Base-by-base conservation (phyloP, 64 coral and sea anemone species). In the Trachythela sp. region DNA sequence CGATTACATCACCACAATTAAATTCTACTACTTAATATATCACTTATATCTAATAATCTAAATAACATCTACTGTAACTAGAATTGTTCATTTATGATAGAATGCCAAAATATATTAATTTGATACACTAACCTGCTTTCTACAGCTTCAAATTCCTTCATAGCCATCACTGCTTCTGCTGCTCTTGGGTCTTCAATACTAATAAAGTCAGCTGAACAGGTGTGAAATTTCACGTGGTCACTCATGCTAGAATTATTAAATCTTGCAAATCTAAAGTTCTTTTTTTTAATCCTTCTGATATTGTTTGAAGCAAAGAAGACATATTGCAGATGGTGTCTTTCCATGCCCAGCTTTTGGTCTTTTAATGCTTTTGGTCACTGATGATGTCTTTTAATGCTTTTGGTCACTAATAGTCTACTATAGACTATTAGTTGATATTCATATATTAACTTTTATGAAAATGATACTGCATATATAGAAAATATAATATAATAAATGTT, bases 231-330 rank as follows among this genome's bases (percentile, higher is more conserved):
- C 71, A 77, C 29, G 31, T 77, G 71, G 31, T 77, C 71, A 36
- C 2, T 27, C 71, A 77, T 22, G 26, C 7, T 34, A 77, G 71
- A 77, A 3, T 3, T 27, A 77, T 77, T 77, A 36, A 34, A 77
- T 77, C 71, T 77, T 35, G 71, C 7, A 77, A 77, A 77, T 35
- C 13, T 34, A 77, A 77, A 77, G 3, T 77, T 77, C 71, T n/a
- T 77, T 77, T 77, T 77, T 5, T 13, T 4, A 3, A 4, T 77
- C 71, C 31, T 77, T 77, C 17, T 77, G 71, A 36, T 77, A 77
- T n/a, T 59, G 71, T 77, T 77, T 77, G 31, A 77, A 77, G 71
- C 71, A 77, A 77, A 77, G 7, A 77, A 77, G 71, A 77, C 71
- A 77, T 77, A 77, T 77, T 77, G 71, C 71, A 77, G 71, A 34